phyloP scores from a whole-genome alignment of 2,797 vertebrate genomes.

The Acanthopagrus latus region DNA sequence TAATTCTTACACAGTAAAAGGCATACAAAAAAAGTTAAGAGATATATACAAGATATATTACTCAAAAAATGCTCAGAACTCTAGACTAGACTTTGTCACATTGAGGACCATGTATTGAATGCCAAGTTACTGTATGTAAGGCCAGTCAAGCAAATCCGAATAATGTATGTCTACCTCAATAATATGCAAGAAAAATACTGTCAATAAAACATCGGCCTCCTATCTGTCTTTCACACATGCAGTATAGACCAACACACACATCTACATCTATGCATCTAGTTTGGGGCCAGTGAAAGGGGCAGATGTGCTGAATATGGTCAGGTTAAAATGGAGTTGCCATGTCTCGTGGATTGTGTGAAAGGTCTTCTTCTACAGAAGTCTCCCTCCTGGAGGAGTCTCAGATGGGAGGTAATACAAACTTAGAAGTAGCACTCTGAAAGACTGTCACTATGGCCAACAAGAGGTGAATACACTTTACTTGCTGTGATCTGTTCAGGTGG shows the following conservation, averaged over 20 bases:
- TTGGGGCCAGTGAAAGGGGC: too few relatives aligned
- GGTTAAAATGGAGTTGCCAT: conserved; percentile 9
- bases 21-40: too few relatives aligned
- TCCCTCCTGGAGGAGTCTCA: conserved; percentile 3
- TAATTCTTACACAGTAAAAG: too few relatives aligned
- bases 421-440: conserved; percentile 2
- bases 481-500: conserved; percentile 6
- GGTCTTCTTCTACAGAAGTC: neutral
- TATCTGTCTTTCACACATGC: too few relatives aligned
- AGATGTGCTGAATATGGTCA: too few relatives aligned
- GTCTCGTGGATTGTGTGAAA: conserved; percentile 5
- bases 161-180: neutral
- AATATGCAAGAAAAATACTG: neutral
- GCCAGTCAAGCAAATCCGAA: neutral
- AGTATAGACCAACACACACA: too few relatives aligned
- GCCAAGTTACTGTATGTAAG: neutral
- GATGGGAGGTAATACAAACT: too few relatives aligned
- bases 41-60: too few relatives aligned
- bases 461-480: neutral
- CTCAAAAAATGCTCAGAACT: too few relatives aligned
- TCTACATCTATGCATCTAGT: too few relatives aligned
- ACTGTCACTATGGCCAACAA: neutral
- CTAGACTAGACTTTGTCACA: neutral
- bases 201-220: neutral
- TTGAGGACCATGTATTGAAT: neutral